A percentile compares a stretch with the other conserved stretches of the same genome.
phyloP scores from a whole-genome alignment of 2,113 vertebrate species.

The Alaudala cheleensis region DNA sequence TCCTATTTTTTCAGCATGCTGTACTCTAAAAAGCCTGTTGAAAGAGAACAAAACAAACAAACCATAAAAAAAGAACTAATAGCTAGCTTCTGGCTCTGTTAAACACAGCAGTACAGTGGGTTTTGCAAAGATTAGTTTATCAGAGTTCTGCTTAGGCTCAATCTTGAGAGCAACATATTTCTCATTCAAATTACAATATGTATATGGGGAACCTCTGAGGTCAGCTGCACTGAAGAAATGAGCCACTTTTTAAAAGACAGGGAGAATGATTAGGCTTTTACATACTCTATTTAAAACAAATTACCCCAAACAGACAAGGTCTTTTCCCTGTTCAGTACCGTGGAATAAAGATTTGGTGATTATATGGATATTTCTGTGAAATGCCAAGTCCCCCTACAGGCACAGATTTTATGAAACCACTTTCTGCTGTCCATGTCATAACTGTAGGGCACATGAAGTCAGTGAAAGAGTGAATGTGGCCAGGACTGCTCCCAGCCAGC shows the following conservation, averaged over 20 bases:
- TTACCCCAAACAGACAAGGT: background rate
- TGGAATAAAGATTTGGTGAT: background rate
- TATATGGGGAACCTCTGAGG: background rate
- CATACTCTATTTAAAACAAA: background rate
- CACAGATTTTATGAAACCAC: background rate
- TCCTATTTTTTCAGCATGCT: slow-evolving; percentile 41
- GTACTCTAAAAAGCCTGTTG: slow-evolving; percentile 52
- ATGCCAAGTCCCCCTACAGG: background rate
- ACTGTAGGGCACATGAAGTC: background rate
- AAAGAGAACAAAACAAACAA: slow-evolving; percentile 24
- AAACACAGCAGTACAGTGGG: slow-evolving; percentile 7
- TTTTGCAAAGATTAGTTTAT: slow-evolving; percentile 62
- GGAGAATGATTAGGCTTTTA: background rate
- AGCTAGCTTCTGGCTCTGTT: slow-evolving; percentile 52
- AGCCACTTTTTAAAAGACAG: background rate
- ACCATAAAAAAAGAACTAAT: background rate
- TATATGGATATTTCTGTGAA: background rate
- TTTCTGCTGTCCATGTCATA: background rate
- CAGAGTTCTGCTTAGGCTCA: background rate
- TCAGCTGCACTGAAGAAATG: background rate
- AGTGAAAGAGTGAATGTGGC: background rate
- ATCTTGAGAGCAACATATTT: background rate
- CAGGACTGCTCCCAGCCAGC: background rate
- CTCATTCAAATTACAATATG: background rate
- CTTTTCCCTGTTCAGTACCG: background rate